Evolutionary conservation across 2,888 invertebrate genomes (phyloP), one percentile per base, ranked within the genome.

Genomic region (Choristoneura rosaceana): DNA sequence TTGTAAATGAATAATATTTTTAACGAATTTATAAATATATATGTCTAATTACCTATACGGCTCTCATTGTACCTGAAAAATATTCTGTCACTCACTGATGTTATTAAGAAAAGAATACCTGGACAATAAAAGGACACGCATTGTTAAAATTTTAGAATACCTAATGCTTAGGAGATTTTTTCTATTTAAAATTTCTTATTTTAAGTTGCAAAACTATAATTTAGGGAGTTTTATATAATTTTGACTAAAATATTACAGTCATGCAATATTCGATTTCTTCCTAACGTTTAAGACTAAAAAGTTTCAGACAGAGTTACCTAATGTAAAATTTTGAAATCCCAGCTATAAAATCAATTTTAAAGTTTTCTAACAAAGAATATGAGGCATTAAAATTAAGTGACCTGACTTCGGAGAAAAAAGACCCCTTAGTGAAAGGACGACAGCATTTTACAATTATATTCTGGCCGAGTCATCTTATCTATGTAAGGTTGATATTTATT

Each of bases 401-500:
- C 4, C n/a, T 38, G 7, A 38, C 38, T n/a, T 47, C 47, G 47
- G 47, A 47, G 47, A 47, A 47, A 47, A n/a, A 47, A 47, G 4
- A 4, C 47, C 5, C 1, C 9, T 2, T 9, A 52, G 17, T 52
- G 52, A 52, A 17, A 52, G 15, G 52, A 15, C 52, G 15, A 52
- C 15, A 15, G 14, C 45, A 41, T 4, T 58, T 17, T 14, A 7
- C 33, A 34, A 60, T 33, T 67, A 34, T 34, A 41, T 59, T 50
- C n/a, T 63, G 25, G n/a, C 59, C 63, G 15, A 43, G 41, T 70
- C 43, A 66, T 63, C 58, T 41, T n/a, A 33, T 34, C 47, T 67
- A 69, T 38, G 67, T 62, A 67, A 67, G 15, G 33, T 55, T 50
- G n/a, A n/a, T 50, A 63, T 12, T 73, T 69, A 55, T 67, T 71